Conservation (phyloP, 2,113 vertebrate genomes). For the Corythornis vintsioides region DNA sequence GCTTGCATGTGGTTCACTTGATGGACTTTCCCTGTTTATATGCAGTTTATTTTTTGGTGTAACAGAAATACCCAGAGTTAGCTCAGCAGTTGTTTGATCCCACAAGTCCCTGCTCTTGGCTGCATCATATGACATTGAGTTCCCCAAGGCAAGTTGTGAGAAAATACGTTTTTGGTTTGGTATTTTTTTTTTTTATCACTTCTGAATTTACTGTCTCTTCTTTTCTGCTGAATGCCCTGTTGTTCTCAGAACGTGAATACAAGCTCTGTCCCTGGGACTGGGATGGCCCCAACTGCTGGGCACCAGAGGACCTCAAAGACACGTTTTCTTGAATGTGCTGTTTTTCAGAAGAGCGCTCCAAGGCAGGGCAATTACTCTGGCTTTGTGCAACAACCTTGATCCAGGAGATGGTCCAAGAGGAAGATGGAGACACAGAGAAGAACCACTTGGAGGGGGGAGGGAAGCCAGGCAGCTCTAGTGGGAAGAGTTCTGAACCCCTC, state of each 20-base stretch:
- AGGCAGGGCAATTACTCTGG: neutral
- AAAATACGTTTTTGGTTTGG: neutral
- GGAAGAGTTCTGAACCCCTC: neutral
- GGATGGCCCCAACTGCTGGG: neutral
- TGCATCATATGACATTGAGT: neutral
- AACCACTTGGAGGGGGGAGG: neutral
- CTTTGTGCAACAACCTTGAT: neutral
- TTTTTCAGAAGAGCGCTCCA: neutral
- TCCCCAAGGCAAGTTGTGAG: slow-evolving; percentile 2
- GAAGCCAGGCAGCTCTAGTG: neutral
- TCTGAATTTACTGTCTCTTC: slow-evolving; percentile 22
- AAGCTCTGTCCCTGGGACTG: neutral
- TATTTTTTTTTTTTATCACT: neutral
- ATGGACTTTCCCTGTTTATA: neutral
- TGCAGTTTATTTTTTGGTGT: neutral
- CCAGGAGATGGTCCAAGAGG: neutral
- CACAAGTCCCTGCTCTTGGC: neutral
- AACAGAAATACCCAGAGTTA: neutral
- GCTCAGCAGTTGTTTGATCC: slow-evolving; percentile 15
- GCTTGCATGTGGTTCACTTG: neutral
- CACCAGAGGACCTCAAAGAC: neutral
- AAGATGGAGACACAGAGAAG: neutral
- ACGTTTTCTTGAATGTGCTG: neutral
- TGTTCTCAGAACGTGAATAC: neutral
- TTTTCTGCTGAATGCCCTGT: neutral